Conservation (phyloP, 2,888 invertebrate genomes). For the Apotomis turbidana region DNA sequence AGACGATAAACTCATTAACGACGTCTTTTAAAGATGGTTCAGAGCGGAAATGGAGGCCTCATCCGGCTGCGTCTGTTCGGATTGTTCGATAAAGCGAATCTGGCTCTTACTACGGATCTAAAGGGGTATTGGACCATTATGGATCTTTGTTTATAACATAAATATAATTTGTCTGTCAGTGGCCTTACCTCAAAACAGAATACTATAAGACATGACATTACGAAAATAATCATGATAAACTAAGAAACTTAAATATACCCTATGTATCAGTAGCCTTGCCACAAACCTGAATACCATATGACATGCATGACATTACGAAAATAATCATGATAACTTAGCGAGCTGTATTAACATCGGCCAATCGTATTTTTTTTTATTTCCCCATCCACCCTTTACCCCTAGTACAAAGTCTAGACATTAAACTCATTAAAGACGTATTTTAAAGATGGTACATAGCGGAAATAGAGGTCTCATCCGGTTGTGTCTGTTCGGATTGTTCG, state of each 20-base stretch:
- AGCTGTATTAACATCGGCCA: too few relatives aligned
- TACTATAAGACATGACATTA: too few relatives aligned
- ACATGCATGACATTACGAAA: too few relatives aligned
- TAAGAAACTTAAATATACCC: too few relatives aligned
- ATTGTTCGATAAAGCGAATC: constrained; percentile 31
- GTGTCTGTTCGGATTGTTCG: constrained; percentile 36
- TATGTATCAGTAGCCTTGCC: too few relatives aligned
- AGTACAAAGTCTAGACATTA: constrained; percentile 39
- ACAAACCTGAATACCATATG: too few relatives aligned
- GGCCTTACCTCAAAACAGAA: too few relatives aligned
- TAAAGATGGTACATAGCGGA: constrained; percentile 33
- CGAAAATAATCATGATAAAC: too few relatives aligned
- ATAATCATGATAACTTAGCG: too few relatives aligned
- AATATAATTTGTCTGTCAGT: too few relatives aligned
- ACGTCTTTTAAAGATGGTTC: constrained; percentile 32
- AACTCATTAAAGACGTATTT: constrained; percentile 34
- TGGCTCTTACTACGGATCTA: constrained; percentile 13
- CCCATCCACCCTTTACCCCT: not conserved
- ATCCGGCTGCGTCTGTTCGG: constrained; percentile 32
- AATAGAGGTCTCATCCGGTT: constrained; percentile 31
- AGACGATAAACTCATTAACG: constrained; percentile 39
- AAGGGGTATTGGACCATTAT: not conserved
- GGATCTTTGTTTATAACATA: too few relatives aligned
- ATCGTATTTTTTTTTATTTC: too few relatives aligned
- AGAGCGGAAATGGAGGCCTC: constrained; percentile 30